Conservation (phyloP, 2,113 vertebrate species). For the Maccullochella peelii region DNA sequence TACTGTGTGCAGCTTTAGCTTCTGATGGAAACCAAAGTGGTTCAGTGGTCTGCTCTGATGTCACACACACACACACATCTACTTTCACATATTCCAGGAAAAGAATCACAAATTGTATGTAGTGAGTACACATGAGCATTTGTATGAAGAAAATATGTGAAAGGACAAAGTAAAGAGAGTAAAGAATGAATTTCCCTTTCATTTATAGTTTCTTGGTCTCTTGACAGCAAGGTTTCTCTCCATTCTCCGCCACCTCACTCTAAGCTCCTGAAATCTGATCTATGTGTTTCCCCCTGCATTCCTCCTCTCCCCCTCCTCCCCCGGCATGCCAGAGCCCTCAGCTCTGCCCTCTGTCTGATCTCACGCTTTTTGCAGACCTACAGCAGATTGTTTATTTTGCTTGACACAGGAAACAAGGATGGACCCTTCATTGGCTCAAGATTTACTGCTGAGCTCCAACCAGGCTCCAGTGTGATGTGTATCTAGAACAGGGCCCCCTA, state of each 20-base stretch:
- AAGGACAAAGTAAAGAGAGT: not conserved
- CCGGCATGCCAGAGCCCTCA: constrained; percentile 73
- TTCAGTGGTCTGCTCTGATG: constrained; percentile 34
- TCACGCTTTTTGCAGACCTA: constrained; percentile 88
- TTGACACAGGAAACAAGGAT: constrained; percentile 68
- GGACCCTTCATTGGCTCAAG: constrained; percentile 76
- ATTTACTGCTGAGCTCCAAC: constrained; percentile 70
- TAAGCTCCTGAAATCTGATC: constrained; percentile 85
- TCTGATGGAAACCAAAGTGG: constrained; percentile 39
- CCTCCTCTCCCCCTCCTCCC: constrained; percentile 60
- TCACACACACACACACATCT: constrained; percentile 24
- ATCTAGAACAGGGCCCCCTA: constrained; percentile 35
- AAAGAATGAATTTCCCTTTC: not conserved
- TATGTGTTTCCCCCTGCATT: constrained; percentile 53
- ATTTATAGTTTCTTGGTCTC: constrained; percentile 20
- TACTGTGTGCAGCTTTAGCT: constrained; percentile 48
- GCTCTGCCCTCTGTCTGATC: constrained; percentile 80
- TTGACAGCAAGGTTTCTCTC: constrained; percentile 21
- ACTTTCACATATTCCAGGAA: constrained; percentile 21
- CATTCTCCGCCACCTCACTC: constrained; percentile 50
- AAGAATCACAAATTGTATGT: not conserved
- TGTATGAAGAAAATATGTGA: not conserved
- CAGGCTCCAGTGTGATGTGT: constrained; percentile 58
- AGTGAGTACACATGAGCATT: not conserved
- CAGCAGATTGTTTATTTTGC: constrained; percentile 91